Percentiles rank a stretch among this genome's conserved stretches.
phyloP scores from a whole-genome alignment of 1,140 invertebrate genomes.

The Sminthurides bifidus region DNA sequence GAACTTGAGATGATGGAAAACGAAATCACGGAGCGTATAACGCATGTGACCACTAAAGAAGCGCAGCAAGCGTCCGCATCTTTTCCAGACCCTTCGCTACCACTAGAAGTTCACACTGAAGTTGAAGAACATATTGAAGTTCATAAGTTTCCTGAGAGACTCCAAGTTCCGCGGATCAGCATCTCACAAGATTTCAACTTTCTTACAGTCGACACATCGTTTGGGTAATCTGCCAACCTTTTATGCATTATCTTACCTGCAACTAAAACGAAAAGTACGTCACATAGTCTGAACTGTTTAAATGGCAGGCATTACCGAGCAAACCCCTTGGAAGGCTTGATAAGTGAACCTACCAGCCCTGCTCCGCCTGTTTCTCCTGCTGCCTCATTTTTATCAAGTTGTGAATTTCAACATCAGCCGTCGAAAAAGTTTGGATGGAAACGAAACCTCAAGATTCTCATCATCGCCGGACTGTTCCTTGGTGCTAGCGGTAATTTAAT shows the following conservation, averaged over 20 bases:
- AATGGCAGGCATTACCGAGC: constrained; percentile 6
- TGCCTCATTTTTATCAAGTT: background rate
- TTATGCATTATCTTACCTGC: background rate
- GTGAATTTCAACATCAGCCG: constrained; percentile 18
- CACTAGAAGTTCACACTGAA: too few species aligned
- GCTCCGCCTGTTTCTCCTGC: background rate
- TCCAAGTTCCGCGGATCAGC: constrained; percentile 7
- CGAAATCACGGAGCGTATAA: too few species aligned
- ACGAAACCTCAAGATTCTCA: constrained; percentile 17
- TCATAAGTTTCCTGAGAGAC: too few species aligned
- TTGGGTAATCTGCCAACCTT: constrained; percentile 4
- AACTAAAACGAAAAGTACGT: background rate
- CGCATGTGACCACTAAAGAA: too few species aligned
- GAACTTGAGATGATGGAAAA: too few species aligned
- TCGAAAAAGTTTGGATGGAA: constrained; percentile 17
- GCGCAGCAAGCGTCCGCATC: too few species aligned
- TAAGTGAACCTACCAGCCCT: constrained; percentile 14
- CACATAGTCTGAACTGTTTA: background rate
- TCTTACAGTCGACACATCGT: constrained; percentile 11
- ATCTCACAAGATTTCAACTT: constrained; percentile 13
- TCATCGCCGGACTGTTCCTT: constrained; percentile 15
- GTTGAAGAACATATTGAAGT: too few species aligned
- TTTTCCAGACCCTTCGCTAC: too few species aligned
- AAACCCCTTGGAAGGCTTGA: too few species aligned
- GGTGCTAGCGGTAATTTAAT: background rate